These are phyloP conservation scores for Agapornis canus DNA, from an alignment of 2,797 vertebrate species.

Conservation along the genomic window DNA sequence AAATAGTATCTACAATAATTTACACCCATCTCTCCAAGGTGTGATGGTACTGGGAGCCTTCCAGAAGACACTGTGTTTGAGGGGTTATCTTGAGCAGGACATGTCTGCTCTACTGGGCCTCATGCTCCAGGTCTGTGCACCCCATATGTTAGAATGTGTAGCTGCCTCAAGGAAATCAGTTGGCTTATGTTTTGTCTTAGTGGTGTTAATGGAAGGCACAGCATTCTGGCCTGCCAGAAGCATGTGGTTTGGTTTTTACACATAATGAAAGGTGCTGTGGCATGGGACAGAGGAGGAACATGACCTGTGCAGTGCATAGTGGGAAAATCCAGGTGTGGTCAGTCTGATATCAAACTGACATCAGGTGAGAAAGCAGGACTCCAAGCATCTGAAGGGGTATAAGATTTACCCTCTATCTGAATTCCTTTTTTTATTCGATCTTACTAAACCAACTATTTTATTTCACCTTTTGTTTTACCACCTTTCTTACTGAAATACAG, in stretches of 20 bases:
- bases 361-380: not conserved
- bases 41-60: not conserved
- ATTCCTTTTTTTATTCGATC: not conserved
- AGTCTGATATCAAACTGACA: not conserved
- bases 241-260: not conserved
- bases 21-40: not conserved
- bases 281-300: not conserved
- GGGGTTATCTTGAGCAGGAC: not conserved
- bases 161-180: not conserved
- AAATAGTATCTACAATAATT: not conserved
- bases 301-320: not conserved
- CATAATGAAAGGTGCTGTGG: not conserved
- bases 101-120: not conserved
- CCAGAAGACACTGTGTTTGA: not conserved
- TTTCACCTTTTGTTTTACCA: not conserved
- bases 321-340: not conserved
- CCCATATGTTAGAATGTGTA: accelerated
- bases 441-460: not conserved
- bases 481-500: not conserved
- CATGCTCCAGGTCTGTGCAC: not conserved
- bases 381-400: not conserved
- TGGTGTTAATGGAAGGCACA: too few species aligned
- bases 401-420: not conserved
- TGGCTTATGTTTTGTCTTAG: accelerated
- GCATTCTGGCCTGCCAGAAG: not conserved